phyloP scores from a whole-genome alignment of 2,797 vertebrate species.

The Poecilia velifera region DNA sequence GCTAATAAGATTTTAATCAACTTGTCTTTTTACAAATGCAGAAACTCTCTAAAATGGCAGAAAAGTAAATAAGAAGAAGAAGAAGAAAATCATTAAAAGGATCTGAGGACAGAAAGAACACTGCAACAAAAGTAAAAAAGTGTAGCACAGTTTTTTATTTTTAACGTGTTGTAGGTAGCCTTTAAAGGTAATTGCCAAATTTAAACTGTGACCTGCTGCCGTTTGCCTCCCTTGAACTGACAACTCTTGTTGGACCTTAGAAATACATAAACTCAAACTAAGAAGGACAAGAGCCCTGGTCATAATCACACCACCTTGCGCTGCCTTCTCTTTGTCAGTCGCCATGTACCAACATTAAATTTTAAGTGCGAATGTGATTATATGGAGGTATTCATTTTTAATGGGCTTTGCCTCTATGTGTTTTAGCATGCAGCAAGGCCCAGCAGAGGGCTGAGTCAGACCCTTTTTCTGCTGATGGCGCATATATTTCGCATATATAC shows the following conservation, averaged over 20 bases:
- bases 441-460: conserved; percentile 81
- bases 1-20: not conserved
- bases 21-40: not conserved
- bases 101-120: not conserved
- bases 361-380: conserved; percentile 88
- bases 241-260: too few relatives aligned
- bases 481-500: conserved; percentile 83
- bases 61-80: not conserved
- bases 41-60: not conserved
- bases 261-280: conserved; percentile 40
- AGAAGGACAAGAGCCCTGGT: conserved; percentile 45
- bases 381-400: conserved; percentile 87
- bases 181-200: not conserved
- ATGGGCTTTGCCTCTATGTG: conserved; percentile 85
- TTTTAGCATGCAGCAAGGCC: conserved; percentile 86
- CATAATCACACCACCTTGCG: conserved; percentile 70
- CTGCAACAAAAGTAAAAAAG: conserved; percentile 10
- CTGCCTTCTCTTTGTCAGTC: conserved; percentile 78
- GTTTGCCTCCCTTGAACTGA: conserved; percentile 46
- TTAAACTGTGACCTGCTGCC: conserved; percentile 30
- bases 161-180: not conserved
- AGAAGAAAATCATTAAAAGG: not conserved
- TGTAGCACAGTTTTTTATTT: not conserved
- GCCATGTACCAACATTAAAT: conserved; percentile 81
- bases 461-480: conserved; percentile 82